A percentile compares a stretch with the other conserved stretches of the same genome.
These are phyloP conservation scores for Ophthalmotilapia sp. DNA, from an alignment of 2,113 vertebrate genomes.

Conservation along the genomic window DNA sequence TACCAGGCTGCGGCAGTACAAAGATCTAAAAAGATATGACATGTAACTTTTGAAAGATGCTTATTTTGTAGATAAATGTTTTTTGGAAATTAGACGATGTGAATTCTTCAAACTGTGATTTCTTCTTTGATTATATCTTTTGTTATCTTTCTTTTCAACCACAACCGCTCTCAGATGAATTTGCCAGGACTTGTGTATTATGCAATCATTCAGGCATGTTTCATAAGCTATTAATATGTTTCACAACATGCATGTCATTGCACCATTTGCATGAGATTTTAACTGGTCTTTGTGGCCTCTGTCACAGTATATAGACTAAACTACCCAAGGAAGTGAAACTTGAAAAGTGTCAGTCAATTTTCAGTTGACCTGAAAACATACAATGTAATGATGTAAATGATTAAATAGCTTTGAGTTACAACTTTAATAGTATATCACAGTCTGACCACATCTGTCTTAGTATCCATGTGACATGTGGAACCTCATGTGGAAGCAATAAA, in stretches of 20 bases:
- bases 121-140: neutral
- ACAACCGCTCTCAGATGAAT: neutral
- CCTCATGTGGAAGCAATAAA: neutral
- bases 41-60: neutral
- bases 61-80: neutral
- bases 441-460: neutral
- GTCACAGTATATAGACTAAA: neutral
- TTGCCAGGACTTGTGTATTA: neutral
- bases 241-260: neutral
- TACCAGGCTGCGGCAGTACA: neutral
- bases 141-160: neutral
- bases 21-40: neutral
- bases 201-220: neutral
- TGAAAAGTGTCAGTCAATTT: neutral
- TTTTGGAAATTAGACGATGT: neutral
- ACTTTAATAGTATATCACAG: neutral
- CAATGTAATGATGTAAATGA: neutral
- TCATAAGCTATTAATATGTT: neutral
- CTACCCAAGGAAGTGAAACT: neutral
- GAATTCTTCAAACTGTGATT: neutral
- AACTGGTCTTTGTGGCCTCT: neutral
- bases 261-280: neutral
- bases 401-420: neutral
- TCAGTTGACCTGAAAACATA: neutral
- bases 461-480: neutral